Evolutionary conservation across 2,113 vertebrate species (phyloP).

Genomic region (Jaculus jaculus): DNA sequence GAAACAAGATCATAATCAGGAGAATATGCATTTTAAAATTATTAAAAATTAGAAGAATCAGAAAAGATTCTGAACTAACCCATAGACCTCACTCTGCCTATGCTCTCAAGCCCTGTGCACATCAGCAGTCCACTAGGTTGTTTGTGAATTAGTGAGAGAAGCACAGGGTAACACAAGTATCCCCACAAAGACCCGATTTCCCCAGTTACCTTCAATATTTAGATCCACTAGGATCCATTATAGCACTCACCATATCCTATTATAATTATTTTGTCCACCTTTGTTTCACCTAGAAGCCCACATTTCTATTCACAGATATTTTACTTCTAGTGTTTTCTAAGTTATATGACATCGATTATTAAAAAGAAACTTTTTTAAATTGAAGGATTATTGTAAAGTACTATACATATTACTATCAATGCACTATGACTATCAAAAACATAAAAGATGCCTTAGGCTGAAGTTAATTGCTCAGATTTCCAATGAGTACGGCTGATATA

Average conservation of each 20-base stretch:
- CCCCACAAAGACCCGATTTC: background rate
- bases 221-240: background rate
- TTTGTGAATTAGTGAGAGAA: background rate
- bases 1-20: background rate
- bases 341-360: background rate
- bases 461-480: background rate
- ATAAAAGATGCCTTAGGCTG: background rate
- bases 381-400: background rate
- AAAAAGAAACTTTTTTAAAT: background rate
- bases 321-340: background rate
- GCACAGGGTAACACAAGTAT: background rate
- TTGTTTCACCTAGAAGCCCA: background rate
- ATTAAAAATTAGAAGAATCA: background rate
- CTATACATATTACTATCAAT: background rate
- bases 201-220: background rate
- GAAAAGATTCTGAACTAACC: background rate
- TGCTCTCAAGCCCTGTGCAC: background rate
- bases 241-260: background rate
- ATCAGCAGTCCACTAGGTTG: background rate
- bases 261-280: background rate
- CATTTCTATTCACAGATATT: background rate
- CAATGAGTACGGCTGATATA: background rate
- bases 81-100: background rate
- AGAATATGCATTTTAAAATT: constrained; percentile 5
- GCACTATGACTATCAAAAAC: background rate